Evolutionary conservation across 2,888 invertebrate genomes (phyloP).

Genomic region (Cheilosia scutellata): DNA sequence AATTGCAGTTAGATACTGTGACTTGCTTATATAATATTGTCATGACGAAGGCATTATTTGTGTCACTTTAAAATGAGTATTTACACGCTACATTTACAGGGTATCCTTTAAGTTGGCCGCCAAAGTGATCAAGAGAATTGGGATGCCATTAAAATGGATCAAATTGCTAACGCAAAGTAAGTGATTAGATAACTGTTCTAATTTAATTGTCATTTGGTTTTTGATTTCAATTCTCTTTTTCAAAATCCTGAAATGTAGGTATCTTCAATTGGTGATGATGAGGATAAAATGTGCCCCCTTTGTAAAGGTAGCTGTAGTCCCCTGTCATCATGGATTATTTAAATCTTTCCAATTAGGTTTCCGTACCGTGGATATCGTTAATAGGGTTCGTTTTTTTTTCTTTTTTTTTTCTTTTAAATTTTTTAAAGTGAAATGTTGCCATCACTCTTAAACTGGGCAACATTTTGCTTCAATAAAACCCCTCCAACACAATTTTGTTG

Average conservation of each 20-base stretch:
- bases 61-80: conserved; percentile 21
- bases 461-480: too few relatives aligned
- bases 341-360: conserved; percentile 29
- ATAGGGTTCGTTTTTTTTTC: too few relatives aligned
- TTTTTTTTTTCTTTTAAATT: neutral
- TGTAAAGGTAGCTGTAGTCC: neutral
- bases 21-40: neutral
- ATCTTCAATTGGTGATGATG: neutral
- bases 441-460: too few relatives aligned
- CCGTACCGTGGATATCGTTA: neutral
- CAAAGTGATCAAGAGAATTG: conserved; percentile 50
- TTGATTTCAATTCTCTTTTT: neutral
- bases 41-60: conserved; percentile 8
- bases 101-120: conserved; percentile 27
- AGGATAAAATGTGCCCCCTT: neutral
- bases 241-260: neutral
- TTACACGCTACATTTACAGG: conserved; percentile 23
- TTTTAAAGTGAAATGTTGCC: too few relatives aligned
- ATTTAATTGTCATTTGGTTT: conserved; percentile 41
- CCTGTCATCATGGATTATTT: too few relatives aligned
- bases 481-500: too few relatives aligned
- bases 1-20: conserved; percentile 8
- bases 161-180: conserved; percentile 74
- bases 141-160: conserved; percentile 74
- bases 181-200: conserved; percentile 33